Conservation (phyloP, 1,140 invertebrate species). For the Megathymus violae region DNA sequence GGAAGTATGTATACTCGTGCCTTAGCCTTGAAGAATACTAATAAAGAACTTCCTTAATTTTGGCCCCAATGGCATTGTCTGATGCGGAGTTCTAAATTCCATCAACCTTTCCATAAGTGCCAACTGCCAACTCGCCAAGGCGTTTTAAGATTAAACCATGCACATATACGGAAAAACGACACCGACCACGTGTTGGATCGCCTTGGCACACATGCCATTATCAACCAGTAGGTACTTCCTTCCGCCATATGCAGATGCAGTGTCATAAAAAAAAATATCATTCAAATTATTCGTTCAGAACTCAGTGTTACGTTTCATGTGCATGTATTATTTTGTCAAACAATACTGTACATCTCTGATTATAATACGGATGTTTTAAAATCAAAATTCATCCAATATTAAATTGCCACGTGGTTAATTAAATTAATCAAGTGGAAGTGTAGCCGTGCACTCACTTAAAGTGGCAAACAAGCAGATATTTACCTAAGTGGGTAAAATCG, state of each 20-base stretch:
- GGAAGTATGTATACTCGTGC: no score
- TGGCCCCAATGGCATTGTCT: neutral
- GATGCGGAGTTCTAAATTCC: slow-evolving; percentile 15
- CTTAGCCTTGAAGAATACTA: neutral
- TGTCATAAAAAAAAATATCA: neutral
- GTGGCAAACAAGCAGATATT: no score
- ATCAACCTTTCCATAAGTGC: slow-evolving; percentile 25
- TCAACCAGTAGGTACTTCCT: slow-evolving; percentile 62
- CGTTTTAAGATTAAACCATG: slow-evolving; percentile 42
- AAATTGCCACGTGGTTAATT: no score
- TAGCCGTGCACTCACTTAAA: no score
- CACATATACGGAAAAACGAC: slow-evolving; percentile 53
- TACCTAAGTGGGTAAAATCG: no score
- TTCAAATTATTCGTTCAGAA: no score
- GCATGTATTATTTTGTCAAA: no score
- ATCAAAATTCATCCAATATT: no score
- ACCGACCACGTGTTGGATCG: slow-evolving; percentile 29
- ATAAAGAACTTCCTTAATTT: slow-evolving; percentile 11
- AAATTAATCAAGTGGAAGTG: no score
- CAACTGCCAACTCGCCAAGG: slow-evolving; percentile 26
- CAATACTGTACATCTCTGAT: no score
- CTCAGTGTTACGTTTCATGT: no score
- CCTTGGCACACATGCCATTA: slow-evolving; percentile 56
- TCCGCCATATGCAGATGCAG: slow-evolving; percentile 51
- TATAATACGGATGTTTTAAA: no score